Evolutionary conservation across 1,140 invertebrate genomes (phyloP).

Genomic region (Drosophila miranda): DNA sequence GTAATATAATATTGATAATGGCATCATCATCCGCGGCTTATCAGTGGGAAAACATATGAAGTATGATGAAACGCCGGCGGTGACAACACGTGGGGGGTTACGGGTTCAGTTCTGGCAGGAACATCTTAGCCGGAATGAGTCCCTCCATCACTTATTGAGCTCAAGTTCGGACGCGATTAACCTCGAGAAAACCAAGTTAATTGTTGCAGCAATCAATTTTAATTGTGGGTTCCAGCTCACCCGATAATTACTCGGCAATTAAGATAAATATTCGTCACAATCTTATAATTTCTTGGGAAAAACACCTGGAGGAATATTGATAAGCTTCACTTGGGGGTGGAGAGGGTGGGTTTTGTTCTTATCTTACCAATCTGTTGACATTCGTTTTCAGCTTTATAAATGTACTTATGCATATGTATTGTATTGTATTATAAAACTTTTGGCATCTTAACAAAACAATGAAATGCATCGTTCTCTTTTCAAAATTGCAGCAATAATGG

Average conservation of each 20-base stretch:
- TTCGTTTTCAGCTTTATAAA: slow-evolving; percentile 35
- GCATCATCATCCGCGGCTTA: slow-evolving; percentile 31
- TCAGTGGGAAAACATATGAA: slow-evolving; percentile 34
- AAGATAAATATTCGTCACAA: slow-evolving; percentile 2
- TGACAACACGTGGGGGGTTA: slow-evolving; percentile 31
- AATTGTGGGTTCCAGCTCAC: slow-evolving; percentile 14
- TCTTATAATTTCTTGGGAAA: not conserved
- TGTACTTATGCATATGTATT: not conserved
- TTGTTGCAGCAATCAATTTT: slow-evolving; percentile 16
- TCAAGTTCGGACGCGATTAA: slow-evolving; percentile 24
- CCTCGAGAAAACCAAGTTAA: slow-evolving; percentile 15
- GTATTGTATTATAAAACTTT: not conserved
- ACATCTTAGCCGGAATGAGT: not conserved
- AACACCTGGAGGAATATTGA: not conserved
- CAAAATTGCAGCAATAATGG: slow-evolving; percentile 45
- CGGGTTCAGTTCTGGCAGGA: slow-evolving; percentile 23
- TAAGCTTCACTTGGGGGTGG: no score
- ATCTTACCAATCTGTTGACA: slow-evolving; percentile 17
- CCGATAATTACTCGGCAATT: slow-evolving; percentile 13
- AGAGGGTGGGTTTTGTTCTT: not conserved
- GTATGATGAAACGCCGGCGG: slow-evolving; percentile 21
- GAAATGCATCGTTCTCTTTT: slow-evolving; percentile 6
- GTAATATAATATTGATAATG: slow-evolving; percentile 27
- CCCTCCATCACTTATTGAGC: not conserved
- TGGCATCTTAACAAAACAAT: slow-evolving; percentile 14